These are phyloP conservation scores for Eupeodes corollae DNA, from an alignment of 1,140 invertebrate species.

Conservation along the genomic window DNA sequence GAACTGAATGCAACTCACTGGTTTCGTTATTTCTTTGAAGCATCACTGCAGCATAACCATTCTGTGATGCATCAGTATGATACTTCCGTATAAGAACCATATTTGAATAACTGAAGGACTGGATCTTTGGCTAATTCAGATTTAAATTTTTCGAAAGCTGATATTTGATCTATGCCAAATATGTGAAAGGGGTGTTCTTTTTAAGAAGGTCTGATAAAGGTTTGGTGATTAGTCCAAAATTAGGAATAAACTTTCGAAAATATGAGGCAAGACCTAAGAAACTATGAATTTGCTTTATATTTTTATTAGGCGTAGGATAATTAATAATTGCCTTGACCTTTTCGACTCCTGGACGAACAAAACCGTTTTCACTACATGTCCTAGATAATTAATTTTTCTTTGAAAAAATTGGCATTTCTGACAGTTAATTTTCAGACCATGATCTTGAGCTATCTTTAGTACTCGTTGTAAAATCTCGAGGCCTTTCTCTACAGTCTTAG, in stretches of 20 bases:
- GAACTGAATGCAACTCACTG: constrained; percentile 5
- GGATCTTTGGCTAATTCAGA: not conserved
- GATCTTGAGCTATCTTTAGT: not conserved
- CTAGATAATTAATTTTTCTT: constrained; percentile 15
- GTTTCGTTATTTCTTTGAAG: constrained; percentile 15
- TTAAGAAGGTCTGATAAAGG: constrained; percentile 8
- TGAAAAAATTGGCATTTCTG: constrained; percentile 20
- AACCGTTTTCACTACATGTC: constrained; percentile 11
- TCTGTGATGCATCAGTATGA: constrained; percentile 26
- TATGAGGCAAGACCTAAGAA: constrained; percentile 15
- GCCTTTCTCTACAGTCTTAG: not conserved
- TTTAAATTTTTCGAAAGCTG: constrained; percentile 8
- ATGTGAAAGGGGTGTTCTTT: constrained; percentile 1
- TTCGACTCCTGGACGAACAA: constrained; percentile 5
- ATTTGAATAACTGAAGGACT: not conserved
- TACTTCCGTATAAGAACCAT: constrained; percentile 7
- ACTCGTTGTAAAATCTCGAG: not conserved
- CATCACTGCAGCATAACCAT: constrained; percentile 27
- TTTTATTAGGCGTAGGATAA: constrained; percentile 6
- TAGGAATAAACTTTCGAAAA: constrained; percentile 15
- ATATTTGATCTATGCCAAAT: not conserved
- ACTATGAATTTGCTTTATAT: constrained; percentile 9
- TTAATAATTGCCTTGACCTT: constrained; percentile 13
- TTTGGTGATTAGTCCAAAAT: constrained; percentile 10
- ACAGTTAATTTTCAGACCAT: constrained; percentile 15